Percentiles rank a stretch among this genome's conserved stretches.
Evolutionary conservation across 2,113 vertebrate genomes (phyloP).

Genomic region (Malurus cyaneus): DNA sequence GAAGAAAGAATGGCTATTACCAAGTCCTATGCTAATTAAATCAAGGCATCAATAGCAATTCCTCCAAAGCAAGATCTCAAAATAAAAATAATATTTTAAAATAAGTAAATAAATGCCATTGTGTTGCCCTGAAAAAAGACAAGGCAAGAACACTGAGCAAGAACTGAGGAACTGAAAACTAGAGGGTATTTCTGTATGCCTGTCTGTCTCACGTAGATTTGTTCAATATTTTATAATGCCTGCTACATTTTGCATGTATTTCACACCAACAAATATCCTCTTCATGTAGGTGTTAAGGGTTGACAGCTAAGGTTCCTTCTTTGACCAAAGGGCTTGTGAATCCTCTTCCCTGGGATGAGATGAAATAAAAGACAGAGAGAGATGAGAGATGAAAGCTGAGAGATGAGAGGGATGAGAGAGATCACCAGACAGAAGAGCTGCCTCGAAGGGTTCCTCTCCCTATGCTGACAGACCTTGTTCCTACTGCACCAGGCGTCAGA

Average conservation of each 20-base stretch:
- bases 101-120: slow-evolving; percentile 48
- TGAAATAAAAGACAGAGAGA: not conserved
- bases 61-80: slow-evolving; percentile 46
- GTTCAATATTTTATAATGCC: slow-evolving; percentile 23
- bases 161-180: not conserved
- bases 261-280: not conserved
- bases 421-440: not conserved
- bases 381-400: not conserved
- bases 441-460: not conserved
- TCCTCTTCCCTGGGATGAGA: not conserved
- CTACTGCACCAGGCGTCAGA: not conserved
- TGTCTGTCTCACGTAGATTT: not conserved
- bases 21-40: slow-evolving; percentile 61
- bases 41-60: slow-evolving; percentile 43
- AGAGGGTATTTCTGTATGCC: not conserved
- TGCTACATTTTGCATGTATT: not conserved
- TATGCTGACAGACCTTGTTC: not conserved
- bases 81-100: slow-evolving; percentile 63
- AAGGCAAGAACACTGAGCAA: not conserved
- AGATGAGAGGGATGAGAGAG: not conserved
- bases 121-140: not conserved
- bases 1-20: slow-evolving; percentile 45
- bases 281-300: not conserved
- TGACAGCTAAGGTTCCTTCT: slow-evolving; percentile 14
- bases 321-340: slow-evolving; percentile 45